phyloP scores from a whole-genome alignment of 2,113 vertebrate species.

The Maylandia zebra region DNA sequence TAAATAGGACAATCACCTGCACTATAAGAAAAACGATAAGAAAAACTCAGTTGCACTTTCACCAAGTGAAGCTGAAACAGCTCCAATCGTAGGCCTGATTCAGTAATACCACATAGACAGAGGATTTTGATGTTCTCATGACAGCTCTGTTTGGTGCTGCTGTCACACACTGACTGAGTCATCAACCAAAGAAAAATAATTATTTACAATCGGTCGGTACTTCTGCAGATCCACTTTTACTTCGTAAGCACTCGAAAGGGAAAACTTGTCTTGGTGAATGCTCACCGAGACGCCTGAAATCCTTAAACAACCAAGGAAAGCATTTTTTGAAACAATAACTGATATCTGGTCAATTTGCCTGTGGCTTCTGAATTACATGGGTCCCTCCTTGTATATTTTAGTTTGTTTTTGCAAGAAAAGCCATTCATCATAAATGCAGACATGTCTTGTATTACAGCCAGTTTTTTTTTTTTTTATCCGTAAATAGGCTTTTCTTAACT shows the following conservation, averaged over 20 bases:
- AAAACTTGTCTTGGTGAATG: not conserved
- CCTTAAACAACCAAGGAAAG: not conserved
- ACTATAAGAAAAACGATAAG: not conserved
- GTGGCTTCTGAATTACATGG: not conserved
- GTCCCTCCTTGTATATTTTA: not conserved
- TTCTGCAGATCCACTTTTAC: constrained; percentile 3
- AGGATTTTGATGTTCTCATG: not conserved
- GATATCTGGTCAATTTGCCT: not conserved
- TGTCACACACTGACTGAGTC: constrained; percentile 23
- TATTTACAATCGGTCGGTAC: constrained; percentile 31
- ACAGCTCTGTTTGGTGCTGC: constrained; percentile 10
- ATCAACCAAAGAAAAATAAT: constrained; percentile 30
- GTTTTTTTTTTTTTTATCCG: not conserved
- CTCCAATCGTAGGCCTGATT: not conserved
- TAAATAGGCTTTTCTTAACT: not conserved
- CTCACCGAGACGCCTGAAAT: not conserved
- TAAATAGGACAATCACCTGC: not conserved
- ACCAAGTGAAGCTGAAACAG: not conserved
- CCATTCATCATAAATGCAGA: not conserved
- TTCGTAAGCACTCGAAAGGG: not conserved
- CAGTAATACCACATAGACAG: not conserved
- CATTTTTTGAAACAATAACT: not conserved
- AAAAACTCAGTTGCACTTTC: not conserved
- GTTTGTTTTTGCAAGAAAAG: not conserved
- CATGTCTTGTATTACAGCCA: not conserved